Evolutionary conservation across 1,140 invertebrate genomes (phyloP), one percentile per base, ranked within the genome.

Genomic region (Cryptotermes secundus): DNA sequence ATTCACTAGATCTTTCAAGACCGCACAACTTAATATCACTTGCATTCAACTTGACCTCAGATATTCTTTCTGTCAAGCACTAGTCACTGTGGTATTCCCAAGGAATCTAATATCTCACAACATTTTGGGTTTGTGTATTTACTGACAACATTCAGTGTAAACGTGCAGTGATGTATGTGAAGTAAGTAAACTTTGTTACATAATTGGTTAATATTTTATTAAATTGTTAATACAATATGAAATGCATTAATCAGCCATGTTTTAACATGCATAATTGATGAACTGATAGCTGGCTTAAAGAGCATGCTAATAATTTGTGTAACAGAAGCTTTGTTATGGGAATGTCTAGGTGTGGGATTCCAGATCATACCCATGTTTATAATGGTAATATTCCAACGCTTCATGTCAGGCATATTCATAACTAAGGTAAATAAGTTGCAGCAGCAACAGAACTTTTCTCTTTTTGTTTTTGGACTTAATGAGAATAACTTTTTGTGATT

Each of bases 291-390:
- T 84, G 80, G 80, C 84, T 84, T 84, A 53, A 35, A 84, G 49
- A 42, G 84, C 84, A 84, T 84, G 84, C 81, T 34, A 81, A 80
- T 84, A 84, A 34, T 82, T 49, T 84, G 84, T 84, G 84, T 84
- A 82, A 45, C 80, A 82, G 36, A 84, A 59, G 80, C 80, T 80
- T 84, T 84, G 84, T 65, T 65, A 84, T 84, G 84, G 72, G 84
- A 84, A 84, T 84, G 84, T 80, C 81, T 84, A 84, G 84, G 84
- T 84, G 84, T 84, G 84, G 84, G 84, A 80, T 80, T 42, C 42
- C 72, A 84, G 79, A 31, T 42, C 26, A 34, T 49, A 49, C 81
- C 81, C 53, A 45, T 82, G 42, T 45, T 49, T 82, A 82, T 59
- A 82, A 49, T 49, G 53, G 81, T 82, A 31, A 34, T 49, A 82